Evolutionary conservation across 2,113 vertebrate species (phyloP).

Genomic region (Melozone crissalis): DNA sequence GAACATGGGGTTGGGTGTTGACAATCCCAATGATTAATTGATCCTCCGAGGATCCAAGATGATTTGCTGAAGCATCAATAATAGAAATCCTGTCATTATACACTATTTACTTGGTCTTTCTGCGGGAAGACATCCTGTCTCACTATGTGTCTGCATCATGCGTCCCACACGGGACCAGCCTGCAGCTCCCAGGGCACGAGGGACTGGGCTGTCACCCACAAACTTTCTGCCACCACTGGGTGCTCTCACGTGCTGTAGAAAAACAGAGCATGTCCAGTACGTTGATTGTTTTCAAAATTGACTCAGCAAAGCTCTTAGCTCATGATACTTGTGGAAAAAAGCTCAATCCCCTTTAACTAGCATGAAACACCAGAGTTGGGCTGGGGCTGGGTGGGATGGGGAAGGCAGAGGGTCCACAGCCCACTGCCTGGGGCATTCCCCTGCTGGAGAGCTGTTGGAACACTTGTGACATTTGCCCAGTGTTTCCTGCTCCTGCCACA

Average conservation of each 20-base stretch:
- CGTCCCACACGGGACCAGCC: neutral
- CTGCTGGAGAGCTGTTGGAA: neutral
- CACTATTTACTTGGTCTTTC: constrained; percentile 57
- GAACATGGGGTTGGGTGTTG: constrained; percentile 64
- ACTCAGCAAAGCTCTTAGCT: neutral
- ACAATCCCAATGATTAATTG: constrained; percentile 69
- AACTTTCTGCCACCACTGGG: neutral
- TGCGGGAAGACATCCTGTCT: constrained; percentile 62
- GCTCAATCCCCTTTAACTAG: neutral
- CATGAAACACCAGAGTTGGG: fast-evolving
- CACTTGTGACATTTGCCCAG: neutral
- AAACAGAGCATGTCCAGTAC: neutral
- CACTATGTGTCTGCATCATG: neutral
- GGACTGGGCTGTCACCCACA: neutral
- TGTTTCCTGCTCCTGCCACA: fast-evolving
- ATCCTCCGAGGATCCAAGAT: constrained; percentile 62
- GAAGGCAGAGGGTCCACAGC: fast-evolving
- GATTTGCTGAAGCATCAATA: constrained; percentile 74
- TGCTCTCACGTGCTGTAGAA: neutral
- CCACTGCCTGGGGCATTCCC: fast-evolving
- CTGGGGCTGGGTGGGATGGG: neutral
- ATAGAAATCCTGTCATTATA: constrained; percentile 70
- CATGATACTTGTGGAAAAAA: neutral
- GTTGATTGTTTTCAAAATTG: neutral
- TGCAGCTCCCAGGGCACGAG: neutral